Conservation (phyloP, 2,888 invertebrate species). For the Drosophila barbarae region DNA sequence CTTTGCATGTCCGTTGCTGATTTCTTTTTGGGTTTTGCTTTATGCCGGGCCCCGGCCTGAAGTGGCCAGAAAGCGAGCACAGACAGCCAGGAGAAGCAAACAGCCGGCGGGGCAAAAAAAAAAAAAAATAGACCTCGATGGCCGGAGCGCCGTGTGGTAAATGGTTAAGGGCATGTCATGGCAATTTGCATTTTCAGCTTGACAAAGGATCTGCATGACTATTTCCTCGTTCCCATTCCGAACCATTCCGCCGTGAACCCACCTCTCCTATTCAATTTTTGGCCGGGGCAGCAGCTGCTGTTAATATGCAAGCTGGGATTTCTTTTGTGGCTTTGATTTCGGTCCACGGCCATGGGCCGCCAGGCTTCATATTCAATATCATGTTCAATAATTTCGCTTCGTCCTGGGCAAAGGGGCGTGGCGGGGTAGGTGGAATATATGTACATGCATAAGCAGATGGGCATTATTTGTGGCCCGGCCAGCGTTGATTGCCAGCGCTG, state of each 20-base stretch:
- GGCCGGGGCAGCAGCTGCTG: conserved; percentile 61
- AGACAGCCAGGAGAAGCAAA: conserved; percentile 33
- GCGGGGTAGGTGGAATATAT: not conserved
- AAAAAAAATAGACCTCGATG: conserved; percentile 23
- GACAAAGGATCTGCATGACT: conserved; percentile 70
- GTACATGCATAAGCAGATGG: conserved; percentile 36
- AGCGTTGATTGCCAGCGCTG: conserved; percentile 51
- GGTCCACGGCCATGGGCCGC: conserved; percentile 25
- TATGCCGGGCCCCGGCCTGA: conserved; percentile 45
- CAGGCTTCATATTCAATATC: conserved; percentile 62
- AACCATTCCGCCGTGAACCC: conserved; percentile 1
- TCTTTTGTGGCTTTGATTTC: conserved; percentile 72
- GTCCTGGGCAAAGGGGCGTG: conserved; percentile 11
- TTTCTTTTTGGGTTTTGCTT: conserved; percentile 70
- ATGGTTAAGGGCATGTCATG: conserved; percentile 73
- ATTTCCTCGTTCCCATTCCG: conserved; percentile 15
- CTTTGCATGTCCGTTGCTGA: conserved; percentile 50
- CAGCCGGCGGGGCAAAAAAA: not conserved
- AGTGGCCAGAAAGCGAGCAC: conserved; percentile 30
- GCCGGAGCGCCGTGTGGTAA: conserved; percentile 40
- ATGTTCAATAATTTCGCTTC: conserved; percentile 65
- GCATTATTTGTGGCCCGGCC: conserved; percentile 34
- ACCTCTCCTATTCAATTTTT: conserved; percentile 37
- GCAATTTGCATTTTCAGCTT: conserved; percentile 73
- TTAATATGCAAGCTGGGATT: conserved; percentile 72